Evolutionary conservation across 2,797 vertebrate genomes (phyloP), one percentile per base, ranked within the genome.

Genomic region (Mionectes olivaceus): DNA sequence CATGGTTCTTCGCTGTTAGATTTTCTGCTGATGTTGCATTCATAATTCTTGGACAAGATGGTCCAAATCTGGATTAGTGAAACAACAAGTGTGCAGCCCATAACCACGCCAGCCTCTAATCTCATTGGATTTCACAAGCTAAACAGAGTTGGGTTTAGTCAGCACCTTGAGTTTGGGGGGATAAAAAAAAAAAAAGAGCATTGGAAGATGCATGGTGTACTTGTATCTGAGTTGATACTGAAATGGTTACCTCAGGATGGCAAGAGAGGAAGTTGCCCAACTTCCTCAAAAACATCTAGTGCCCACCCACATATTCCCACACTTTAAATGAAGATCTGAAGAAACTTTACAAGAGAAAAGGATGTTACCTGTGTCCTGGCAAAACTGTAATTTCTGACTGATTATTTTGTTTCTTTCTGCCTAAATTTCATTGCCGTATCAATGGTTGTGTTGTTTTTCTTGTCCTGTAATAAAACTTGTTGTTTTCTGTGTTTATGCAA

Each of bases 361-460:
- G 95, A 96, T 97, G 96, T 96, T 94, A 94, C 94, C 93, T 91
- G 94, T 95, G 95, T 97, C 94, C 94, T 96, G 95, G 91, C 84
- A 87, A 87, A 91, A 88, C 52, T 69, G 79, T 32, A 39, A 35
- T 67, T 96, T 93, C 57, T 84, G 55, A 33, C 79, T 27, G n/a
- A n/a, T 82, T 50, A 25, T 47, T 82, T 77, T 60, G 32, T 84
- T 92, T 93, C 44, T 86, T 94, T 59, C 64, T 91, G 35, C 67
- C 24, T 91, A 9, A 70, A 41, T 79, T 86, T 73, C 44, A n/a
- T 83, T 96, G 67, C 30, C 0, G 0, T 4, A 0, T 94, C 64
- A 91, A 84, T 73, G 30, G 35, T 32, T 87, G 46, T 89, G 65
- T 65, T 82, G 44, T 39, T 90, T 77, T 83, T 90, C 33, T 79